Percentiles rank a stretch among this genome's conserved stretches.
Conservation (phyloP, 30 jellyfish, hydroid and myxozoan species). For the Haliclystus octoradiatus region DNA sequence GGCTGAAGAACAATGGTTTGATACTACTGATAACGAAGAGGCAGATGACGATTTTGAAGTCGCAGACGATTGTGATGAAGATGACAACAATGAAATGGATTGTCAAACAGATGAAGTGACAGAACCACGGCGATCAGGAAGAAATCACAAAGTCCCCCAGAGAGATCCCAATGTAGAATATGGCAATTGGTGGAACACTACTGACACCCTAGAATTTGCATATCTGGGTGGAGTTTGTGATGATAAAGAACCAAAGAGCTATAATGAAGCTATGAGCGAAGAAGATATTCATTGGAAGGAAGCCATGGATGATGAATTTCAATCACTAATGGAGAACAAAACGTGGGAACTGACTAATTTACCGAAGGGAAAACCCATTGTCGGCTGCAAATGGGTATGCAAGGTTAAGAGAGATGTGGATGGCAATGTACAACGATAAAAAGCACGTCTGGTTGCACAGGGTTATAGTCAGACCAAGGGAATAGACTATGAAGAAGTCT, state of each 20-base stretch:
- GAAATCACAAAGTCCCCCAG: too few species aligned
- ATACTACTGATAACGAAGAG: neutral
- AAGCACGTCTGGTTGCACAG: conserved; percentile 22
- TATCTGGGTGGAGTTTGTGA: too few species aligned
- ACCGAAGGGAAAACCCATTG: neutral
- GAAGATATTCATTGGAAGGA: neutral
- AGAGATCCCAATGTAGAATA: too few species aligned
- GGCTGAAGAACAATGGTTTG: neutral
- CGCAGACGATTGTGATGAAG: too few species aligned
- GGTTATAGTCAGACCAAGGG: conserved; percentile 8
- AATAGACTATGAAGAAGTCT: conserved; percentile 20
- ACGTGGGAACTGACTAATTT: neutral
- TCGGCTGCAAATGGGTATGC: conserved; percentile 1
- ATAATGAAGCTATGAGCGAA: neutral
- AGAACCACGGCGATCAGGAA: too few species aligned
- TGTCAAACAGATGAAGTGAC: too few species aligned
- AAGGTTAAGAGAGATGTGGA: conserved; percentile 1
- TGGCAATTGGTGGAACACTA: too few species aligned
- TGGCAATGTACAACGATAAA: conserved; percentile 1
- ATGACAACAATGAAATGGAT: neutral
- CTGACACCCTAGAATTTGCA: too few species aligned
- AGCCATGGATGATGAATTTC: conserved; percentile 3
- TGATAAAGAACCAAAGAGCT: neutral
- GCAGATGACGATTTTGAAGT: too few species aligned
- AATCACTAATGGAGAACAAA: conserved; percentile 6